Evolutionary conservation across 1,140 invertebrate species (phyloP).

Genomic region (Notospermus geniculatus): DNA sequence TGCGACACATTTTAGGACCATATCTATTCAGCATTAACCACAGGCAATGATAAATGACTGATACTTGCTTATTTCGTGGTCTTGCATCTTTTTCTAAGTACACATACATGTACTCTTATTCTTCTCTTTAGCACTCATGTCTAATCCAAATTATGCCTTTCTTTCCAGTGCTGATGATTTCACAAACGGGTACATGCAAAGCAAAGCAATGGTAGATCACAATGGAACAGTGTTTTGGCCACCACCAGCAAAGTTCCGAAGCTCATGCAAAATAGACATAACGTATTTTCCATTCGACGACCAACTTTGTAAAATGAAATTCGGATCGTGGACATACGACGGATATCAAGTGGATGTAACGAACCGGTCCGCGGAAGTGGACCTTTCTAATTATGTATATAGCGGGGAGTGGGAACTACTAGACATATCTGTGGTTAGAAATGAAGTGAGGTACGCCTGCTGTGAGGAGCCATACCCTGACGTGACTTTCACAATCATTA

Average conservation of each 20-base stretch:
- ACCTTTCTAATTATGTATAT: constrained; percentile 63
- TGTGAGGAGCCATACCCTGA: constrained; percentile 63
- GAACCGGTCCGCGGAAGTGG: constrained; percentile 58
- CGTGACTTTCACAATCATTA: constrained; percentile 68
- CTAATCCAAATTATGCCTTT: constrained; percentile 6
- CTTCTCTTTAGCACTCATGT: background rate
- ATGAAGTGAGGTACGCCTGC: constrained; percentile 57
- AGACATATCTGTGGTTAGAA: constrained; percentile 56
- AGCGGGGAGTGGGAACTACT: constrained; percentile 63
- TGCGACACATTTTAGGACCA: no score
- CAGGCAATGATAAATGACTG: no score
- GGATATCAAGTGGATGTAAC: constrained; percentile 76
- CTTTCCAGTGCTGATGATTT: constrained; percentile 60
- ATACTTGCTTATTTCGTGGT: no score
- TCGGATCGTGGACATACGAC: constrained; percentile 57
- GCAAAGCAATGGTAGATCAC: constrained; percentile 57
- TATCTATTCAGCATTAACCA: no score
- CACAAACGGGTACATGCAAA: constrained; percentile 59
- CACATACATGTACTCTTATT: no score
- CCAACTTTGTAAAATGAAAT: constrained; percentile 40
- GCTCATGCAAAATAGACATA: constrained; percentile 44
- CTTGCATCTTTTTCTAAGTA: no score
- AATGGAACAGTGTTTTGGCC: constrained; percentile 62
- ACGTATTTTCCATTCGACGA: constrained; percentile 47
- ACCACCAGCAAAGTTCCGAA: constrained; percentile 58